Percentiles rank a stretch among this genome's conserved stretches.
Conservation (phyloP, 2,888 invertebrate species). For the Pollenia griseotomentosa region DNA sequence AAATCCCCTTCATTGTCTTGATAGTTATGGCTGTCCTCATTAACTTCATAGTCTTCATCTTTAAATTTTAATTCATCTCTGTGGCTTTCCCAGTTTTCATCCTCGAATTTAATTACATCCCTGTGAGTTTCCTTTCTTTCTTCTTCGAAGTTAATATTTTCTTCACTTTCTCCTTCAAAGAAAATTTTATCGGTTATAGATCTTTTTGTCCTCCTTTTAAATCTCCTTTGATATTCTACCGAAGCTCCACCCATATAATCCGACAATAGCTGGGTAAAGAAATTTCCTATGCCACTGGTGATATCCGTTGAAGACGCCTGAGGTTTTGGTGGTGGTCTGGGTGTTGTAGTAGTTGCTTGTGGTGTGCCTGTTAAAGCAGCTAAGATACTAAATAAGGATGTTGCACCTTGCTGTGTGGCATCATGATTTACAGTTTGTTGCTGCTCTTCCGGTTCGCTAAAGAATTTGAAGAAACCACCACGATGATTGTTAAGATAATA, state of each 20-base stretch:
- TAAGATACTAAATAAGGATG: slow-evolving; percentile 79
- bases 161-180: slow-evolving; percentile 48
- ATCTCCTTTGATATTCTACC: slow-evolving; percentile 79
- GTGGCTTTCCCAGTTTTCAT: slow-evolving; percentile 76
- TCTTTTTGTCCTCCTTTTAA: slow-evolving; percentile 65
- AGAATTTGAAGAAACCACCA: slow-evolving; percentile 93
- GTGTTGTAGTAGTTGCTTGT: slow-evolving; percentile 76
- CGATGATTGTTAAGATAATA: slow-evolving; percentile 93
- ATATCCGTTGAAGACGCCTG: slow-evolving; percentile 76
- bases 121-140: slow-evolving; percentile 64
- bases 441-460: slow-evolving; percentile 86
- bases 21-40: background rate
- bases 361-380: slow-evolving; percentile 79
- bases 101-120: slow-evolving; percentile 77
- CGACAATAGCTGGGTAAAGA: slow-evolving; percentile 82
- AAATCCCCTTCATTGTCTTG: slow-evolving; percentile 53
- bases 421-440: slow-evolving; percentile 61
- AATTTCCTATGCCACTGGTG: slow-evolving; percentile 81
- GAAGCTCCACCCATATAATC: slow-evolving; percentile 78
- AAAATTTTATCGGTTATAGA: slow-evolving; percentile 29
- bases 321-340: slow-evolving; percentile 74
- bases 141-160: slow-evolving; percentile 77
- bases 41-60: slow-evolving; percentile 73
- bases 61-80: slow-evolving; percentile 64
- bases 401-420: slow-evolving; percentile 53